These are phyloP conservation scores for Platalea minor DNA, from an alignment of 2,797 vertebrate genomes.

Conservation along the genomic window DNA sequence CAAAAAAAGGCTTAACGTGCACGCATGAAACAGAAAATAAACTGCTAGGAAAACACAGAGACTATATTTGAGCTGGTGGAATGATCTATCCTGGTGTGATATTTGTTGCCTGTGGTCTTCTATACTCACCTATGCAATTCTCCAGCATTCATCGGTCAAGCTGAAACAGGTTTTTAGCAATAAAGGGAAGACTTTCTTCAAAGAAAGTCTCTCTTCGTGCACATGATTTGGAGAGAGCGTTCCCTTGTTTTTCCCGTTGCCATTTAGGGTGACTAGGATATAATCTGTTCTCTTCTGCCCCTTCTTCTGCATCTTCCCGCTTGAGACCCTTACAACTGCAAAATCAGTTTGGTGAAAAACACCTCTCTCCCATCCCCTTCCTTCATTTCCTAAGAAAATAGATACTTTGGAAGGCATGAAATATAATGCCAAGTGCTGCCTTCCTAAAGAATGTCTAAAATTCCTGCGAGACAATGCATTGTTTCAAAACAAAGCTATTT, in stretches of 20 bases:
- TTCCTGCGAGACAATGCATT: slow-evolving; percentile 24
- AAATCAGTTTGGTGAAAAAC: neutral
- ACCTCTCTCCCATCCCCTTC: neutral
- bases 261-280: neutral
- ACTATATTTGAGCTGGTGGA: neutral
- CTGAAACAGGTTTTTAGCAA: neutral
- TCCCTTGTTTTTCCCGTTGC: neutral
- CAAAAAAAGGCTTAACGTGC: neutral
- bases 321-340: neutral
- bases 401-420: slow-evolving; percentile 31
- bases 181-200: neutral
- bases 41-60: neutral
- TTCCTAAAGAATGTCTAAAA: slow-evolving; percentile 39
- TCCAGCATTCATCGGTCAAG: neutral
- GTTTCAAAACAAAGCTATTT: slow-evolving; percentile 61
- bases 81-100: neutral
- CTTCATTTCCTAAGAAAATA: slow-evolving; percentile 38
- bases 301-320: neutral
- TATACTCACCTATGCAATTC: neutral
- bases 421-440: slow-evolving; percentile 6
- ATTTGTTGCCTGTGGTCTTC: neutral
- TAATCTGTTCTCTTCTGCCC: neutral
- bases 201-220: neutral
- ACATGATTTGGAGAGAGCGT: neutral
- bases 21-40: neutral